These are phyloP conservation scores for Magallana nippona DNA, from an alignment of 2,888 invertebrate species.

Conservation along the genomic window DNA sequence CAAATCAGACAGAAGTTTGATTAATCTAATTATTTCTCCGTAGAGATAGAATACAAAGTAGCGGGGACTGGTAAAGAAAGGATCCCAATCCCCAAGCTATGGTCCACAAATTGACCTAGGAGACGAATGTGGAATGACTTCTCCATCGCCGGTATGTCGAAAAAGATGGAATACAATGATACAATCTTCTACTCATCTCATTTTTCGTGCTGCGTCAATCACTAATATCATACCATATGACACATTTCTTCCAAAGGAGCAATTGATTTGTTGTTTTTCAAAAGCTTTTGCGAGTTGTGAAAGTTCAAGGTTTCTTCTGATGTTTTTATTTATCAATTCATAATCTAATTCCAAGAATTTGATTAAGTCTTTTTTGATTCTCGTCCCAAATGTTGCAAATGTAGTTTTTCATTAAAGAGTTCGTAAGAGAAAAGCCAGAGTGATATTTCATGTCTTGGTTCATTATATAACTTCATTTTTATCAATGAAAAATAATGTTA, in stretches of 20 bases:
- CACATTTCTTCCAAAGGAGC: slow-evolving; percentile 29
- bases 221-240: slow-evolving; percentile 20
- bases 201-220: slow-evolving; percentile 7
- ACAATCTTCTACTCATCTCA: neutral
- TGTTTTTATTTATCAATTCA: too few relatives aligned
- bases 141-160: slow-evolving; percentile 6
- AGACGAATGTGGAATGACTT: neutral
- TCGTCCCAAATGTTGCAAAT: too few relatives aligned
- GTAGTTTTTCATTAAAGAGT: too few relatives aligned
- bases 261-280: slow-evolving; percentile 16
- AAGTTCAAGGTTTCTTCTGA: neutral
- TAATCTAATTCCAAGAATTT: too few relatives aligned
- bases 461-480: too few relatives aligned
- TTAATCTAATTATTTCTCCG: neutral
- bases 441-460: too few relatives aligned
- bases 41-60: neutral
- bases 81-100: neutral
- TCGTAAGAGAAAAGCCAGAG: too few relatives aligned
- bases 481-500: too few relatives aligned
- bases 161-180: slow-evolving; percentile 21
- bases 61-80: neutral
- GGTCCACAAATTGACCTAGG: slow-evolving; percentile 1
- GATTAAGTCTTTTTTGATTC: too few relatives aligned
- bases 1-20: slow-evolving; percentile 17
- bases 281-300: neutral